A percentile compares a stretch with the other conserved stretches of the same genome.
These are phyloP conservation scores for Xyrauchen texanus DNA, from an alignment of 2,113 vertebrate genomes.

Conservation along the genomic window DNA sequence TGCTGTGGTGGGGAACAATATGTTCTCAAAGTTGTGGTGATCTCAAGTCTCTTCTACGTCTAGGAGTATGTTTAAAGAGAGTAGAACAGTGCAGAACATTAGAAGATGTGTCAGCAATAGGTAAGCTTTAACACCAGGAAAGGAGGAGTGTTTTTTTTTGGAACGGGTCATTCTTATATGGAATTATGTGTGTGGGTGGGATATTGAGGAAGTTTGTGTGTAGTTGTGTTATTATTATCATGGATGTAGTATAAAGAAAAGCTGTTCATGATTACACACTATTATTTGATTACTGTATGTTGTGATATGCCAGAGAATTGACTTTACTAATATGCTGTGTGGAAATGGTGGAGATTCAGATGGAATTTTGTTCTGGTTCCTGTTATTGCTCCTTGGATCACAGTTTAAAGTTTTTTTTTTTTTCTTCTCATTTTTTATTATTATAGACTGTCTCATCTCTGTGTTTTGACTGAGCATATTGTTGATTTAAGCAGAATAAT, in stretches of 20 bases:
- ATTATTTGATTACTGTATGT: neutral
- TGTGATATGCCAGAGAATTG: neutral
- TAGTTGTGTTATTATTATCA: neutral
- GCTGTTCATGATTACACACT: neutral
- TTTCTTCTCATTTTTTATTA: neutral
- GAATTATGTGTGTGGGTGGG: neutral
- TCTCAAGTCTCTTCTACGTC: constrained; percentile 45
- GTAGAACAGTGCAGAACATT: constrained; percentile 50
- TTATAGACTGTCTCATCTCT: neutral
- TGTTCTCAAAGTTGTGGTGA: constrained; percentile 45
- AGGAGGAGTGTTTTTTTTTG: neutral
- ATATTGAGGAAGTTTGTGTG: neutral
- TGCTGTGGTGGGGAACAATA: neutral
- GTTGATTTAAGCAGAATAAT: neutral
- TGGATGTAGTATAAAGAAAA: neutral
- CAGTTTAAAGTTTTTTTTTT: neutral
- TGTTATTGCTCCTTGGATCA: neutral
- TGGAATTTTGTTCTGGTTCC: neutral
- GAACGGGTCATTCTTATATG: neutral
- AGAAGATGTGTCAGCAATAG: constrained; percentile 61
- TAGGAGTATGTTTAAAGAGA: constrained; percentile 55
- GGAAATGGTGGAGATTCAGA: neutral
- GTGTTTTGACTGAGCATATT: neutral
- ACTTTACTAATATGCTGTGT: neutral
- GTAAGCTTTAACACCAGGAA: constrained; percentile 52